Base-by-base conservation (phyloP, 2,888 invertebrate genomes). In the Lamproptera curius region DNA sequence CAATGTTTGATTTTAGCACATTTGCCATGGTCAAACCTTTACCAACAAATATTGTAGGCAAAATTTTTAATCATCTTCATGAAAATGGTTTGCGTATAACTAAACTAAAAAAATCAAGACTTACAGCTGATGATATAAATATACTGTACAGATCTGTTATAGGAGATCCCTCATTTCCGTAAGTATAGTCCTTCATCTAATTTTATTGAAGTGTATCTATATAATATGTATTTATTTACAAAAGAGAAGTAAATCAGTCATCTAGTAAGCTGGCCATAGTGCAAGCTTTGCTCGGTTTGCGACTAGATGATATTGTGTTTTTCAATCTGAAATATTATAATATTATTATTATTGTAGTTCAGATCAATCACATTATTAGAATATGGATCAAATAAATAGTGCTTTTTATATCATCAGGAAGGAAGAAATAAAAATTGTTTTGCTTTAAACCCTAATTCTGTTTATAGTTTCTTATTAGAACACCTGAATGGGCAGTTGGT, bases 21-120 rank as follows among this genome's bases (percentile, higher is more conserved):
- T 93, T 95, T 76, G 92, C 91, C 2, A 76, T 97, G 56, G 84
- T 97, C 6, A 96, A 95, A 73, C 94, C 95, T 6, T 86, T 92
- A 50, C 90, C 91, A 6, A 82, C 93, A 15, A 83, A 90, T 14
- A 90, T 91, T 67, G 87, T 93, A 55, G 96, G 97, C 0, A 91
- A 92, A 63, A 92, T 97, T 46, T 63, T 97, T 0, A 91, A 90
- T 42, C 75, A 90, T 16, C 90, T 97, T 10, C 79, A 90, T 61
- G 87, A 91, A 2, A 81, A 89, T 64, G 89, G 90, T 23, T 88
- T 93, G 53, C 83, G 78, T 38, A 73, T 96, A 38, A 90, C 91
- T 17, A 92, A 92, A 64, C 89, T 95, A 62, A 91, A 93, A 63
- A 95, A 95, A 92, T 89, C 92, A 3, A 82, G 82, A 28, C 79